Conservation (phyloP, 2,113 vertebrate species). For the Sylvicapra grimmia region DNA sequence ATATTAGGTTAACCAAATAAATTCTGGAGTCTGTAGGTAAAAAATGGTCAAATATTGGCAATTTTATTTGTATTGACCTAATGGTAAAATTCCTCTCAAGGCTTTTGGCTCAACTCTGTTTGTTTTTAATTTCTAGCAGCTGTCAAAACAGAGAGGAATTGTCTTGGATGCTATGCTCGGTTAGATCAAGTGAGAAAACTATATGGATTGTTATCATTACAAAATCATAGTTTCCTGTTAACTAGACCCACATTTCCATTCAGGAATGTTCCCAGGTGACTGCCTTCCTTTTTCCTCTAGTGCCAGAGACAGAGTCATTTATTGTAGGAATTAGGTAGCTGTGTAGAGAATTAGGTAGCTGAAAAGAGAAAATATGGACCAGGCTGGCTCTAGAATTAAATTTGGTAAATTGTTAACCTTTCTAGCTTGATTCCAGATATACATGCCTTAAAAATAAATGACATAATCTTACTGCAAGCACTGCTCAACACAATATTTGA, state of each 20-base stretch:
- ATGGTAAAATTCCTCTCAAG: not conserved
- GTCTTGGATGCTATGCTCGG: conserved; percentile 12
- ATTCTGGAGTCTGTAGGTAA: not conserved
- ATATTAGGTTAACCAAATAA: not conserved
- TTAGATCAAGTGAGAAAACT: conserved; percentile 34
- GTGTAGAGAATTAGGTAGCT: not conserved
- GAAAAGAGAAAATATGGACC: not conserved
- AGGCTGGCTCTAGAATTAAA: not conserved
- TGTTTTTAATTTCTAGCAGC: conserved; percentile 33
- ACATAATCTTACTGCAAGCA: not conserved
- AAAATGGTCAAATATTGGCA: not conserved
- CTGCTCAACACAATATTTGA: not conserved
- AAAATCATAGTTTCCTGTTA: not conserved
- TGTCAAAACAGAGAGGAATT: conserved; percentile 26
- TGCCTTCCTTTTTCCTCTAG: not conserved
- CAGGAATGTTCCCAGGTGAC: not conserved
- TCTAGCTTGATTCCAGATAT: not conserved
- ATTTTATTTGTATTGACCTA: not conserved
- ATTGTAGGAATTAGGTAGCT: not conserved
- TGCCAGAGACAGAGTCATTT: not conserved
- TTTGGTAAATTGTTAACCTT: not conserved
- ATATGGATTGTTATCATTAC: not conserved
- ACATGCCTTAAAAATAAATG: not conserved
- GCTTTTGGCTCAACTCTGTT: not conserved
- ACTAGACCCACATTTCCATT: not conserved